Percentiles rank a stretch among this genome's conserved stretches.
Conservation (phyloP, 2,113 vertebrate genomes). For the Balaeniceps rex region DNA sequence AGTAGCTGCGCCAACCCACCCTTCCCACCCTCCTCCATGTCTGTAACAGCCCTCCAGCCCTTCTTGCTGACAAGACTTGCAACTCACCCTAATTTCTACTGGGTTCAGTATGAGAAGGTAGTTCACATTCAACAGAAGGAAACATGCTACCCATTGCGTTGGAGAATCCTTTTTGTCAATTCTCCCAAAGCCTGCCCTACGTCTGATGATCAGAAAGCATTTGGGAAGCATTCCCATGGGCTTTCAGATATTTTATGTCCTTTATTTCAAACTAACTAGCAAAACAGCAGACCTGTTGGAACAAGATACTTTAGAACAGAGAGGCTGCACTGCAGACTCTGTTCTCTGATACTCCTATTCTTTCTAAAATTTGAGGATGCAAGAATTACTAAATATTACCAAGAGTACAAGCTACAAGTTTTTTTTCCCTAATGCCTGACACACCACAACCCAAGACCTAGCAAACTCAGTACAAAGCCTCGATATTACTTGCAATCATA, state of each 20-base stretch:
- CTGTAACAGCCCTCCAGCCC: background rate
- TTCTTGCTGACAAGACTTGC: background rate
- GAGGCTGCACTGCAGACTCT: background rate
- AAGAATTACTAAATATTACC: background rate
- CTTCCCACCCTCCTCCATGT: background rate
- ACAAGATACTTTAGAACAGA: background rate
- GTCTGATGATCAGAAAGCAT: background rate
- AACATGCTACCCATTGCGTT: fast-evolving
- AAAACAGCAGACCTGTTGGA: background rate
- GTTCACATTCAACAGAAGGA: background rate
- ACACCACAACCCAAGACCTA: background rate
- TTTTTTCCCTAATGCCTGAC: background rate
- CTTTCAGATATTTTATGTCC: background rate
- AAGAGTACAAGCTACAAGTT: background rate
- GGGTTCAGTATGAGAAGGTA: background rate
- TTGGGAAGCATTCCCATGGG: background rate
- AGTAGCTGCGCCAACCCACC: background rate
- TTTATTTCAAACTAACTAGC: background rate
- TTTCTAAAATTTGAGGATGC: background rate
- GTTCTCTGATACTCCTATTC: background rate
- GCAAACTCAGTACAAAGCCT: background rate
- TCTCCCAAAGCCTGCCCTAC: background rate
- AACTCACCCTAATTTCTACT: background rate
- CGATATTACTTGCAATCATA: background rate
- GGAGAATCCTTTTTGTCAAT: background rate